Evolutionary conservation across 2,888 invertebrate genomes (phyloP).

Genomic region (Phanerotoma sp.): DNA sequence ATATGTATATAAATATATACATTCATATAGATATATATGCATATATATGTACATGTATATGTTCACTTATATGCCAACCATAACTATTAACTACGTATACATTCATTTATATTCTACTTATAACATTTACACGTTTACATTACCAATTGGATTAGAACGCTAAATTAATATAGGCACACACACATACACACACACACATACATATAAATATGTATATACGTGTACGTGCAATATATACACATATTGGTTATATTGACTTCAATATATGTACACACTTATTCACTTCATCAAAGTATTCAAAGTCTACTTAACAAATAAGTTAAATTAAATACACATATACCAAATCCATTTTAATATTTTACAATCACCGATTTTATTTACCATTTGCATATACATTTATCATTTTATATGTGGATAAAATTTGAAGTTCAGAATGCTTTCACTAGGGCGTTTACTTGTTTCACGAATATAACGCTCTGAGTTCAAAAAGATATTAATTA

Average conservation of each 20-base stretch:
- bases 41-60: slow-evolving; percentile 4
- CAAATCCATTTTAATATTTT: background rate
- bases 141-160: slow-evolving; percentile 3
- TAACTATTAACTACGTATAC: too few species aligned
- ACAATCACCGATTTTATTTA: slow-evolving; percentile 10
- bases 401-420: slow-evolving; percentile 9
- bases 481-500: too few species aligned
- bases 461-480: too few species aligned
- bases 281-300: background rate
- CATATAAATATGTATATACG: background rate
- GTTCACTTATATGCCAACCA: background rate
- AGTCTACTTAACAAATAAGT: slow-evolving; percentile 3
- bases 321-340: slow-evolving; percentile 3
- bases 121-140: slow-evolving; percentile 7
- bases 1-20: too few species aligned
- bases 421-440: too few species aligned
- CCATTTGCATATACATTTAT: background rate
- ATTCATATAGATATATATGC: slow-evolving; percentile 26
- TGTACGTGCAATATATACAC: too few species aligned
- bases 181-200: background rate
- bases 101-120: background rate
- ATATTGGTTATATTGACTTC: too few species aligned
- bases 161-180: slow-evolving; percentile 16
- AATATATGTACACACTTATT: background rate
- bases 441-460: too few species aligned